Base-by-base conservation (phyloP, 2,888 invertebrate genomes). In the Lepidonotus clava region DNA sequence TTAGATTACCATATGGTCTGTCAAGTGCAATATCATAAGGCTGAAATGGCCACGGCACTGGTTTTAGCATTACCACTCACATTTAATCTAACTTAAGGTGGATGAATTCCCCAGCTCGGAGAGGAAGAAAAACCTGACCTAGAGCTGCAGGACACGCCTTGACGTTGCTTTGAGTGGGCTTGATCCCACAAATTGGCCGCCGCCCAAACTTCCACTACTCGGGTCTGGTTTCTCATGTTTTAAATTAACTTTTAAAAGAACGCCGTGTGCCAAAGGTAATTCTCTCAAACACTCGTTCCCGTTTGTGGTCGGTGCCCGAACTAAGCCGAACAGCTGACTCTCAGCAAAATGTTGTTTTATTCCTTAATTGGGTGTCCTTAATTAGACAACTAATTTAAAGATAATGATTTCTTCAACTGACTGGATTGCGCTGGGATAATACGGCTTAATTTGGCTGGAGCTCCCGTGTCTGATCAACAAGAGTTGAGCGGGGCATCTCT, bases 341-440 rank as follows among this genome's bases (percentile, higher is more conserved):
- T 80, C 41, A 32, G 46, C 80, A 80, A n/a, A 41, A 41, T 41
- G 46, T 46, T 80, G 80, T 80, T 80, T 41, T 80, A 46, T 51
- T 80, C 80, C 80, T 51, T 85, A 86, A 86, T 86, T 86, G 83
- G 80, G 80, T 83, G 40, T 83, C 83, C 66, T 86, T 86, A 86
- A 86, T 86, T 83, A 86, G 86, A 86, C 86, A 67, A 86, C 86
- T 86, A 86, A 86, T 86, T 86, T 80, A 67, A 46, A 83, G 66
- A 83, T 86, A 86, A 86, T 86, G 71, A 86, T 61, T 38, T 40
- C 83, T 36, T 40, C 66, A 56, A 83, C 80, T 61, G 83, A 51
- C 83, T 71, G 38, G 67, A 71, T 67, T 41, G 66, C 21, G 67
- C 32, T 34, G 28, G 41, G 34, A 34, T 67, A 46, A 85, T 85